Evolutionary conservation across 2,888 invertebrate species (phyloP).

Genomic region (Heliconius ismenius): DNA sequence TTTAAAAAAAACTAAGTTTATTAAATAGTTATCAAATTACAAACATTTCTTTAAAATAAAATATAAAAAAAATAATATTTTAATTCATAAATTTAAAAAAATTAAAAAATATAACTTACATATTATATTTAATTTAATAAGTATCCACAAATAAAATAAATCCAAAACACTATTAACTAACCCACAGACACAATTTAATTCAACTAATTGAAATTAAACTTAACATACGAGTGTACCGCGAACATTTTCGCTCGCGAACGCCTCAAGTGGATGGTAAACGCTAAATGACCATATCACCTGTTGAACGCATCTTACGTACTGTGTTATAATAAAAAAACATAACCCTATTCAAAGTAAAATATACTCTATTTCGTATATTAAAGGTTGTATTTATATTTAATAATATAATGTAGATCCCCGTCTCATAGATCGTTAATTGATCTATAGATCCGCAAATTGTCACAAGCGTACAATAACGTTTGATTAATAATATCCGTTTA

Average conservation of each 20-base stretch:
- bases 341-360: slow-evolving; percentile 24
- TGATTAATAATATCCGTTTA: slow-evolving; percentile 7
- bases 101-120: background rate
- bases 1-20: too few relatives aligned
- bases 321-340: slow-evolving; percentile 35
- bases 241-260: slow-evolving; percentile 60
- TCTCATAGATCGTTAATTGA: background rate
- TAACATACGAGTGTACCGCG: slow-evolving; percentile 49
- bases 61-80: too few relatives aligned
- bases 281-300: slow-evolving; percentile 67
- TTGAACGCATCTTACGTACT: slow-evolving; percentile 46
- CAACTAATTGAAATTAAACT: slow-evolving; percentile 43
- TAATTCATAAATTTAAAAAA: background rate
- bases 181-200: slow-evolving; percentile 29
- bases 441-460: slow-evolving; percentile 6
- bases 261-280: slow-evolving; percentile 61
- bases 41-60: too few relatives aligned
- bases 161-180: slow-evolving; percentile 17
- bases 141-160: background rate
- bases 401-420: background rate
- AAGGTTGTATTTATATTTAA: background rate
- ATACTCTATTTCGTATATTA: background rate
- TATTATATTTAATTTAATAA: background rate
- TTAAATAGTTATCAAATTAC: too few relatives aligned
- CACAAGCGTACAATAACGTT: background rate